phyloP scores from a whole-genome alignment of 1,140 invertebrate species.

The Caenorhabditis tropicalis region DNA sequence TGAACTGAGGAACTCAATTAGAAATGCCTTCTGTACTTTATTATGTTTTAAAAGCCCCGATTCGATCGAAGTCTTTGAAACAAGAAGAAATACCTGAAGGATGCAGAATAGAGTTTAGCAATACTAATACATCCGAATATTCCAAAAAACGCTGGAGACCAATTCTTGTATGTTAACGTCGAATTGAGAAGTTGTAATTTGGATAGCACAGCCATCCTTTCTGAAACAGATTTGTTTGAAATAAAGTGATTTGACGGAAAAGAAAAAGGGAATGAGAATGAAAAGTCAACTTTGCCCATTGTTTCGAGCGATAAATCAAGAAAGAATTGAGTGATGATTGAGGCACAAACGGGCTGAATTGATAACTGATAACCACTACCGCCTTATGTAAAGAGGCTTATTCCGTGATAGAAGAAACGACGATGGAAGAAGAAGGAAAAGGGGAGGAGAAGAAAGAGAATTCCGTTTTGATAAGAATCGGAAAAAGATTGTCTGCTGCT shows the following conservation, averaged over 20 bases:
- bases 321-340: conserved; percentile 25
- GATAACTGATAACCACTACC: conserved; percentile 31
- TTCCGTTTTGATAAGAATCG: conserved; percentile 25
- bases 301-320: conserved; percentile 30
- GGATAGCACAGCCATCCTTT: background rate
- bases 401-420: conserved; percentile 6
- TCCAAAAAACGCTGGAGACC: background rate
- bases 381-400: conserved; percentile 34
- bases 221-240: background rate
- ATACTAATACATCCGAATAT: conserved; percentile 20
- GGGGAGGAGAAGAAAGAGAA: background rate
- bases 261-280: background rate
- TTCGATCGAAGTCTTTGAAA: too few species aligned
- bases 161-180: conserved; percentile 18
- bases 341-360: background rate
- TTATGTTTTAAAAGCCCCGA: too few species aligned
- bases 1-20: too few species aligned
- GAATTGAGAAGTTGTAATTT: conserved; percentile 26
- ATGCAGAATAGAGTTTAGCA: conserved; percentile 3
- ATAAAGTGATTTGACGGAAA: background rate
- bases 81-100: too few species aligned
- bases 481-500: conserved; percentile 15
- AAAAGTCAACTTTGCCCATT: background rate
- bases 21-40: too few species aligned
- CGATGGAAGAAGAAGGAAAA: too few species aligned